Conservation (phyloP, 2,888 invertebrate species). For the Ferrisia virgata region DNA sequence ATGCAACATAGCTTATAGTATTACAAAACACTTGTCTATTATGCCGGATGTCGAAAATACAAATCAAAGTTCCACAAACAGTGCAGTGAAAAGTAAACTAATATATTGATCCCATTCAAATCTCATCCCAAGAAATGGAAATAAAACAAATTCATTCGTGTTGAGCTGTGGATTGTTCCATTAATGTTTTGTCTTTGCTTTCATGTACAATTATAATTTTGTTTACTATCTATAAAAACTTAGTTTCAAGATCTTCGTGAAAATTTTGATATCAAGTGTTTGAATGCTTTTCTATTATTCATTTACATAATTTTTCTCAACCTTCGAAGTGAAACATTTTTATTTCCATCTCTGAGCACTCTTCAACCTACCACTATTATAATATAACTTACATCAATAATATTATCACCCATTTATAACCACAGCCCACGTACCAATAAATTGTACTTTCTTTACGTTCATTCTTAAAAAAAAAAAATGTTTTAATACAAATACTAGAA, state of each 20-base stretch:
- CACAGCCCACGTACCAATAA: constrained; percentile 42
- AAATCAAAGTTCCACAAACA: background rate
- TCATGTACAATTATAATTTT: too few relatives aligned
- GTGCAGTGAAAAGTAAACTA: background rate
- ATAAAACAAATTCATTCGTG: background rate
- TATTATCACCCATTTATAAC: constrained; percentile 39
- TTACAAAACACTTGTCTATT: background rate
- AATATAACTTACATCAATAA: constrained; percentile 40
- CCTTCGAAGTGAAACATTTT: background rate
- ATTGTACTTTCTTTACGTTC: constrained; percentile 45
- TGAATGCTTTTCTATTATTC: background rate
- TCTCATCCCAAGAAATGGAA: background rate
- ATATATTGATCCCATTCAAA: background rate
- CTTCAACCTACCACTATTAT: constrained; percentile 35
- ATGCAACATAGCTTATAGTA: too few relatives aligned
- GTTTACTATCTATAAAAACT: too few relatives aligned
- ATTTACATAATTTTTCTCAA: background rate
- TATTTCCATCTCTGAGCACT: constrained; percentile 18
- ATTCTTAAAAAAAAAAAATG: background rate
- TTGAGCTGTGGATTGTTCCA: too few relatives aligned
- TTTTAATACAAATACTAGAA: constrained; percentile 9
- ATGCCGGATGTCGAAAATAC: background rate
- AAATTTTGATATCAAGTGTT: background rate
- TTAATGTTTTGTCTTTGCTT: too few relatives aligned
- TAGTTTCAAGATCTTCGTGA: too few relatives aligned